Evolutionary conservation across 2,888 invertebrate species (phyloP).

Genomic region (Serrognathus titanus): DNA sequence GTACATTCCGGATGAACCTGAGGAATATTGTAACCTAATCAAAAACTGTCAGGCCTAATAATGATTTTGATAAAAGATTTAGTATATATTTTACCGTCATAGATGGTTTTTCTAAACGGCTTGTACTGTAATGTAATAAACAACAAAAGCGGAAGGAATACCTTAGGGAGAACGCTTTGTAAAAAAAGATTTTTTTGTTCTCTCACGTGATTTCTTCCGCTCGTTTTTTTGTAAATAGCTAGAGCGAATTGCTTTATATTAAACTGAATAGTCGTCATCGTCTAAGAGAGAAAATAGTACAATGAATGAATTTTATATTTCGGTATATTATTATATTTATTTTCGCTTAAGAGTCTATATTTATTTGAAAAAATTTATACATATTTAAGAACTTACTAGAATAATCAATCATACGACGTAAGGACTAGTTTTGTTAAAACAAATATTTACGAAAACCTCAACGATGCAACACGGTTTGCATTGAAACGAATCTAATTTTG

Average conservation of each 20-base stretch:
- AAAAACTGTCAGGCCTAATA: constrained; percentile 34
- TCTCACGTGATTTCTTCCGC: neutral
- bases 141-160: too few species aligned
- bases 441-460: too few species aligned
- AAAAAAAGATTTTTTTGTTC: neutral
- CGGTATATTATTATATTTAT: constrained; percentile 24
- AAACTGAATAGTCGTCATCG: neutral
- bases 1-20: constrained; percentile 39
- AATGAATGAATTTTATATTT: constrained; percentile 48
- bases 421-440: too few species aligned
- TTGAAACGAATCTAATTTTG: too few species aligned
- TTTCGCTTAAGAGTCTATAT: constrained; percentile 22
- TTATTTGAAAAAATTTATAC: constrained; percentile 23
- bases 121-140: constrained; percentile 7
- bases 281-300: constrained; percentile 35
- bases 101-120: constrained; percentile 15
- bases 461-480: too few species aligned
- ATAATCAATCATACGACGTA: too few species aligned
- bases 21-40: constrained; percentile 37
- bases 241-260: constrained; percentile 3
- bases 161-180: neutral
- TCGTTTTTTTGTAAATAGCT: constrained; percentile 1
- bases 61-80: constrained; percentile 17
- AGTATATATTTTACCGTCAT: constrained; percentile 12
- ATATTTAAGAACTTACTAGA: neutral